A percentile compares a stretch with the other conserved stretches of the same genome.
These are phyloP conservation scores for Hyaena hyaena DNA, from an alignment of 2,113 vertebrate genomes.

Conservation along the genomic window DNA sequence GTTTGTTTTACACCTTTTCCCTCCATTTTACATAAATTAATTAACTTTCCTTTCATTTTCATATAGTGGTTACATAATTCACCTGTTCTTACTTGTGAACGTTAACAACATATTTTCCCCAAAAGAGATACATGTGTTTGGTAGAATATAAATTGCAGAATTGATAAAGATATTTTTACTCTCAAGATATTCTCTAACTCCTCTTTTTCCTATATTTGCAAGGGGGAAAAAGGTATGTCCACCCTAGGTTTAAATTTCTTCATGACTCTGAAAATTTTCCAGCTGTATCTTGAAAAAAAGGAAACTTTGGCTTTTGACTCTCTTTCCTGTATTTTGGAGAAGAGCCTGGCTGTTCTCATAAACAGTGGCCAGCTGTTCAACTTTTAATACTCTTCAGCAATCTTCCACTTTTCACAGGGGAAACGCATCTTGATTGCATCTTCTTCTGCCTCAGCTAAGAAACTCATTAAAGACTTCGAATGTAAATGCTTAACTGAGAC, in stretches of 20 bases:
- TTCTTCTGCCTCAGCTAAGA: slow-evolving; percentile 51
- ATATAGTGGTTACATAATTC: background rate
- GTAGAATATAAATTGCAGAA: slow-evolving; percentile 34
- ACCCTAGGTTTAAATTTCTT: slow-evolving; percentile 29
- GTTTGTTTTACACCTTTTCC: background rate
- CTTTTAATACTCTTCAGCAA: slow-evolving; percentile 52
- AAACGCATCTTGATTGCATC: slow-evolving; percentile 62
- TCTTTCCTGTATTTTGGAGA: slow-evolving; percentile 74
- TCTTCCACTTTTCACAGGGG: slow-evolving; percentile 52
- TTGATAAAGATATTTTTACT: background rate
- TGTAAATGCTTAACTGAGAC: slow-evolving; percentile 46
- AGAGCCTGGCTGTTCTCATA: slow-evolving; percentile 68
- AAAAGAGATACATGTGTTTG: background rate
- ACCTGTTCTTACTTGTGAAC: background rate
- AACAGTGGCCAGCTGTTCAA: slow-evolving; percentile 76
- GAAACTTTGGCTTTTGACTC: slow-evolving; percentile 72
- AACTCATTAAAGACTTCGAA: slow-evolving; percentile 66
- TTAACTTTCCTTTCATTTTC: background rate
- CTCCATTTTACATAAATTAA: background rate
- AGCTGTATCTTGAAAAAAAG: slow-evolving; percentile 73
- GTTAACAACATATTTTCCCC: background rate
- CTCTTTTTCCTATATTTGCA: background rate
- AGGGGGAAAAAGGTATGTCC: background rate
- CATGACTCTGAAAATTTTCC: slow-evolving; percentile 60
- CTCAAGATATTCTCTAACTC: background rate